Base-by-base conservation (phyloP, 2,113 vertebrate genomes). In the Scytalopus superciliaris region DNA sequence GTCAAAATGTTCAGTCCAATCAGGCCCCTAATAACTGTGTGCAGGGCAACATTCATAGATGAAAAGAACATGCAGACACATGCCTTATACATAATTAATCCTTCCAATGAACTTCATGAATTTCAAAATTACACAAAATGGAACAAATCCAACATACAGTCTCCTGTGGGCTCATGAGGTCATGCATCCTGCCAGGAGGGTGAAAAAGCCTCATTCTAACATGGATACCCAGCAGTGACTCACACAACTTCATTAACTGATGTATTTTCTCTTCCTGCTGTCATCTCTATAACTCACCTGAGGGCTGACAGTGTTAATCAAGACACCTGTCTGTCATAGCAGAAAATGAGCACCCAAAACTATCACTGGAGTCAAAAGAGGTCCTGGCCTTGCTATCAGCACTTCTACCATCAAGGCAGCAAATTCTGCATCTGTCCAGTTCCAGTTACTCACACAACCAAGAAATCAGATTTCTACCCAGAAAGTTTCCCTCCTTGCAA, bases 11-110 rank as follows among this genome's bases (percentile, higher is more conserved):
- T 96, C 92, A 90, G 84, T 96, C 92, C 95, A 96, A 95, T 95
- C 87, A 96, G 85, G 53, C 85, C 79, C 82, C 79, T 91, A 96
- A 96, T 96, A 96, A 95, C 83, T 81, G 79, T 88, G 80, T 33
- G 50, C 88, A 75, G 85, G 82, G 85, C 55, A 95, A 94, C 93
- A 90, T 55, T 86, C 87, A 31, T 67, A 96, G 95, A 97, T 96
- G 91, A 97, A 97, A 97, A 94, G 91, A 96, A 96, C 87, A 96
- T 42, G 82, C 82, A 85, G 96, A 80, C 91, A 96, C 87, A 80
- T 93, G 90, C 87, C 84, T 97, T 93, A 95, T 96, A 90, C 91
- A 97, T 94, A 96, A 96, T 96, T 96, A 95, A 97, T 93, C 80
- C 89, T 95, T 80, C 91, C 94, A 91, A 93, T 94, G 90, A 93